A percentile compares a stretch with the other conserved stretches of the same genome.
Evolutionary conservation across 1,140 invertebrate species (phyloP).

Genomic region (Himalopsyche phryganea): DNA sequence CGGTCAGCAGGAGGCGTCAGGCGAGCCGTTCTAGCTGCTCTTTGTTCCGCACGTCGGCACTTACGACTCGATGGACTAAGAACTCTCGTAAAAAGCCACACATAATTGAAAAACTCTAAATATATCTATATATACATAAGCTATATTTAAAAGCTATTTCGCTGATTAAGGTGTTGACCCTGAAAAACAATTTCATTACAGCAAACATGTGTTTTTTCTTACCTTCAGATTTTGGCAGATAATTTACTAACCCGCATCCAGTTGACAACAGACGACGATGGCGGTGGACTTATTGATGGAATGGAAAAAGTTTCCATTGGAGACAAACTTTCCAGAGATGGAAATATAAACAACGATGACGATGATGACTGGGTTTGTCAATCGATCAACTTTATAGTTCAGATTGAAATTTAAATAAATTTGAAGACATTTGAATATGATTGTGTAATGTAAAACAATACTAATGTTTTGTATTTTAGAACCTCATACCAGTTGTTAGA

Average conservation of each 20-base stretch:
- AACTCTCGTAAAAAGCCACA: constrained; percentile 57
- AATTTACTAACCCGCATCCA: constrained; percentile 78
- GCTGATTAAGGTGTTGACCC: background rate
- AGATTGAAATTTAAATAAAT: no score
- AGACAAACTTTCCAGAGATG: constrained; percentile 35
- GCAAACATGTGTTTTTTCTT: no score
- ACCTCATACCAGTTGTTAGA: constrained; percentile 51
- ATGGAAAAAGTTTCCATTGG: constrained; percentile 23
- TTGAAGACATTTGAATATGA: no score
- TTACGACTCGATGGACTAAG: constrained; percentile 74
- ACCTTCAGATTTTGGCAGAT: constrained; percentile 77
- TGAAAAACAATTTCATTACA: background rate
- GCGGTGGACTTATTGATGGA: constrained; percentile 34
- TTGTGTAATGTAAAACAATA: no score
- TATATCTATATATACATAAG: background rate
- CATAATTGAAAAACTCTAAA: background rate
- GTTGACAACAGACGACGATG: constrained; percentile 71
- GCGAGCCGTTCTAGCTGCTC: constrained; percentile 70
- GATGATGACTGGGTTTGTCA: constrained; percentile 61
- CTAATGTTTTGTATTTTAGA: constrained; percentile 35
- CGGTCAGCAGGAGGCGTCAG: constrained; percentile 59
- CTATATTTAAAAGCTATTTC: background rate
- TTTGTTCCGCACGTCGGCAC: constrained; percentile 82
- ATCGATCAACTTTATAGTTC: no score
- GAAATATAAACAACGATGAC: constrained; percentile 46